A percentile compares a stretch with the other conserved stretches of the same genome.
phyloP scores from a whole-genome alignment of 2,797 vertebrate genomes.

The Sciurus vulgaris region DNA sequence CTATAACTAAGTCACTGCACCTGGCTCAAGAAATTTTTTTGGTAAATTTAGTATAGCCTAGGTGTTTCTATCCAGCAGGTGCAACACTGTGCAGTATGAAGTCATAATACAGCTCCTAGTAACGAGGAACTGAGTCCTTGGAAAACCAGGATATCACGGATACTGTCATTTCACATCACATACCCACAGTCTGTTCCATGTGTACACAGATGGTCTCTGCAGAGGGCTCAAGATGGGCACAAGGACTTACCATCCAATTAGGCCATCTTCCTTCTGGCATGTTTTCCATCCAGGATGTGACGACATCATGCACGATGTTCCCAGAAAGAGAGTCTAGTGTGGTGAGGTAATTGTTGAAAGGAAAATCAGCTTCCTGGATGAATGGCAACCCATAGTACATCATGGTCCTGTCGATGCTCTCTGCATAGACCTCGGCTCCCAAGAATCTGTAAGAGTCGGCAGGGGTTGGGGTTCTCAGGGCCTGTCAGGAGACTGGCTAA shows the following conservation, averaged over 20 bases:
- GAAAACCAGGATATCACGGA: not conserved
- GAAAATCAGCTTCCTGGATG: slow-evolving; percentile 94
- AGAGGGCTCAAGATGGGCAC: not conserved
- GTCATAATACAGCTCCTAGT: slow-evolving; percentile 94
- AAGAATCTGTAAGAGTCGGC: slow-evolving; percentile 91
- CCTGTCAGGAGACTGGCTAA: not conserved
- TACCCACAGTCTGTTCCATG: not conserved
- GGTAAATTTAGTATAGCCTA: not conserved
- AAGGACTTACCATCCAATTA: slow-evolving; percentile 95
- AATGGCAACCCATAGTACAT: slow-evolving; percentile 94
- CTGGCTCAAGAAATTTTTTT: not conserved
- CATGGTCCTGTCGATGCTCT: slow-evolving; percentile 93
- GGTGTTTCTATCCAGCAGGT: not conserved
- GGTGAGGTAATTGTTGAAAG: slow-evolving; percentile 95
- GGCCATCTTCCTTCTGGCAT: slow-evolving; percentile 97
- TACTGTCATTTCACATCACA: not conserved
- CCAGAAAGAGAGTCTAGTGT: slow-evolving; percentile 91
- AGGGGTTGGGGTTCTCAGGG: not conserved
- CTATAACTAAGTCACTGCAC: too few relatives aligned
- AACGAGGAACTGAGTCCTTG: slow-evolving; percentile 90
- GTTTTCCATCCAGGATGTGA: slow-evolving; percentile 94
- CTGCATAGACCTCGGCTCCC: slow-evolving; percentile 91
- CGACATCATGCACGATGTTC: slow-evolving; percentile 88
- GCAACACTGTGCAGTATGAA: slow-evolving; percentile 88
- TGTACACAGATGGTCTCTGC: not conserved